phyloP scores from a whole-genome alignment of 2,797 vertebrate genomes.

The Pseudomugil gertrudae region DNA sequence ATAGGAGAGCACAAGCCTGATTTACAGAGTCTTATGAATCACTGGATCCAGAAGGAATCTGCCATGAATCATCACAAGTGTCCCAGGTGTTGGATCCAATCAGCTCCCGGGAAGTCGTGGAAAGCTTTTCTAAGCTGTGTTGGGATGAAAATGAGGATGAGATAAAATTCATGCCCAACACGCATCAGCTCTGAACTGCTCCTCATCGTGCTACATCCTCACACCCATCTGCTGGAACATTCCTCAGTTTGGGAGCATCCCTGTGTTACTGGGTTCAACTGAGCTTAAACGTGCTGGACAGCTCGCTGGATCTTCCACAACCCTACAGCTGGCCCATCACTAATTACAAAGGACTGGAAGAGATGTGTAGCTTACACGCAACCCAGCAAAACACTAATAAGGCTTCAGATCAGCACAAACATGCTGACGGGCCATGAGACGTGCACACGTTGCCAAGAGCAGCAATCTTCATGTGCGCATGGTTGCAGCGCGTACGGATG shows the following conservation, averaged over 20 bases:
- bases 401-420: neutral
- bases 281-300: conserved; percentile 33
- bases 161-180: too few relatives aligned
- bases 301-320: conserved; percentile 42
- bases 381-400: neutral
- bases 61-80: too few relatives aligned
- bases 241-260: neutral
- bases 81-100: too few relatives aligned
- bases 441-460: neutral
- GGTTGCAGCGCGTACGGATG: too few relatives aligned
- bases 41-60: too few relatives aligned
- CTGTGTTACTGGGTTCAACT: conserved; percentile 32
- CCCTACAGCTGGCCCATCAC: conserved; percentile 26
- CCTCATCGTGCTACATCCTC: conserved; percentile 7
- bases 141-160: too few relatives aligned
- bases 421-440: neutral
- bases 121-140: too few relatives aligned
- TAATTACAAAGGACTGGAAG: conserved; percentile 23
- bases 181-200: neutral
- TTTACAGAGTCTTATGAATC: too few relatives aligned
- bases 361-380: neutral
- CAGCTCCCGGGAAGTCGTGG: too few relatives aligned
- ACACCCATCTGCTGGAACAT: conserved; percentile 17
- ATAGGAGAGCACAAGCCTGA: too few relatives aligned
- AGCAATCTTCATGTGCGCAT: neutral